Conservation (phyloP, 2,888 invertebrate genomes). For the Rhaphigaster nebulosa region DNA sequence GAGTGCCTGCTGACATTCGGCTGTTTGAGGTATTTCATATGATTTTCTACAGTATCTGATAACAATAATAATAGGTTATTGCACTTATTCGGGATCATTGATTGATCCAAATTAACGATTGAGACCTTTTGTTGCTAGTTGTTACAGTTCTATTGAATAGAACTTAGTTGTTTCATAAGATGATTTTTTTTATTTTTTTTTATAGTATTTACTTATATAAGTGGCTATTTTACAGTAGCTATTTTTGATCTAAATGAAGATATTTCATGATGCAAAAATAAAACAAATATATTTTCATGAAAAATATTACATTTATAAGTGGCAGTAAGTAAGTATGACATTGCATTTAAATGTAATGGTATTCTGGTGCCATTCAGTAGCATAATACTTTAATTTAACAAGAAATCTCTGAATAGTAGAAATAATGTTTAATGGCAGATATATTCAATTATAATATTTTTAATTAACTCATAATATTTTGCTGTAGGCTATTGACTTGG, state of each 20-base stretch:
- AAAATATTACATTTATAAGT: too few species aligned
- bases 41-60: background rate
- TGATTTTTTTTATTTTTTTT: too few species aligned
- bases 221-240: too few species aligned
- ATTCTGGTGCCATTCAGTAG: too few species aligned
- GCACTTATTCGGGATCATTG: background rate
- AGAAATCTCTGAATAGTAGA: background rate
- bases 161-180: too few species aligned
- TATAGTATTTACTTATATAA: too few species aligned
- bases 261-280: too few species aligned
- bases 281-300: background rate
- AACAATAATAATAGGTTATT: background rate
- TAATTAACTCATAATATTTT: conserved; percentile 14
- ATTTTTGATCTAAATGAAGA: too few species aligned
- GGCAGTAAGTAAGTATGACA: background rate
- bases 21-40: conserved; percentile 80
- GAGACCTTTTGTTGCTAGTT: too few species aligned
- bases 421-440: background rate
- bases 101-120: background rate
- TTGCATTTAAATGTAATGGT: background rate
- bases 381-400: background rate
- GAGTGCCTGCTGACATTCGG: conserved; percentile 96
- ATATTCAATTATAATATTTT: background rate
- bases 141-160: background rate
- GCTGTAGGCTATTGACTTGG: conserved; percentile 83